These are phyloP conservation scores for Telmatochromis brachygnathus DNA, from an alignment of 2,113 vertebrate species.

Conservation along the genomic window DNA sequence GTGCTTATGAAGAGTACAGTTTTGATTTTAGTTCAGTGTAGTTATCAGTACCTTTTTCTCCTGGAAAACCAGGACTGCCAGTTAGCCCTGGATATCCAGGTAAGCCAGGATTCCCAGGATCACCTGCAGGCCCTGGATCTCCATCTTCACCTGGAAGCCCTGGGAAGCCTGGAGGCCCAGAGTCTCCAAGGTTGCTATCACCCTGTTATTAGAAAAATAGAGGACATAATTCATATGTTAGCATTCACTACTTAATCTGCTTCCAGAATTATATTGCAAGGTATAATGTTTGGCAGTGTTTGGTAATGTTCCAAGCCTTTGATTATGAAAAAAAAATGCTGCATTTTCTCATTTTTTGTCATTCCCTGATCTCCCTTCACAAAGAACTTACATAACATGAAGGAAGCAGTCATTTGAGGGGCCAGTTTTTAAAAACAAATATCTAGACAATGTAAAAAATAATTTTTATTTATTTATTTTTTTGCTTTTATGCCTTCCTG, in stretches of 20 bases:
- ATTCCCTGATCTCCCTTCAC: background rate
- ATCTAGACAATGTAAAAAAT: background rate
- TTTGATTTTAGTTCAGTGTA: background rate
- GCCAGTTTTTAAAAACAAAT: background rate
- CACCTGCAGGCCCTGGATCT: conserved; percentile 61
- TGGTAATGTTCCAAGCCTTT: background rate
- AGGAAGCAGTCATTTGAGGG: background rate
- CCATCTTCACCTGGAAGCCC: conserved; percentile 36
- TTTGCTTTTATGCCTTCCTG: background rate
- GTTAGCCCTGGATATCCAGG: conserved; percentile 59
- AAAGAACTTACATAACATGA: background rate
- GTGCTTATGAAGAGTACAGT: background rate
- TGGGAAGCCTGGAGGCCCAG: conserved; percentile 47
- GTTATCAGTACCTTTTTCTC: conserved; percentile 32
- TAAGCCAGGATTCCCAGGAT: conserved; percentile 41
- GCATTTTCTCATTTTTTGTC: background rate
- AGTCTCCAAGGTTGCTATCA: conserved; percentile 21
- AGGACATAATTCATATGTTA: background rate
- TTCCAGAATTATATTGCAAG: background rate
- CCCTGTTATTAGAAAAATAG: conserved; percentile 37
- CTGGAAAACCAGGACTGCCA: conserved; percentile 48
- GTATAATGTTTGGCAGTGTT: background rate
- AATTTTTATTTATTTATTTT: background rate
- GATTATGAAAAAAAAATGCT: background rate
- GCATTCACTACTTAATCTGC: background rate